phyloP scores from a whole-genome alignment of 1,140 invertebrate genomes.

The Ceratosolen fusciceps region DNA sequence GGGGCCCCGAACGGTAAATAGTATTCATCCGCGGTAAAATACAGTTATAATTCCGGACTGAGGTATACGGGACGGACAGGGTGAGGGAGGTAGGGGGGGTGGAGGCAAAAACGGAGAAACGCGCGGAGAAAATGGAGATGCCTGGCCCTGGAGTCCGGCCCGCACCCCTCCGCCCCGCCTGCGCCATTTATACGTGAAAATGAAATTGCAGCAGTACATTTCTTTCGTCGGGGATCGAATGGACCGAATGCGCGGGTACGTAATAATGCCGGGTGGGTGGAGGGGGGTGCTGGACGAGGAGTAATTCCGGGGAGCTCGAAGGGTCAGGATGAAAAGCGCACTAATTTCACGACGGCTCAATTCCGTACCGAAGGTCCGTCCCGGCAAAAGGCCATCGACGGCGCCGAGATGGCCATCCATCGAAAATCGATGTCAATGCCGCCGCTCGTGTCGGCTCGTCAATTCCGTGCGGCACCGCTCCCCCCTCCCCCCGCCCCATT shows the following conservation, averaged over 20 bases:
- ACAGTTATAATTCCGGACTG: neutral
- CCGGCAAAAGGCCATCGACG: no score
- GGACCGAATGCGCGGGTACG: neutral
- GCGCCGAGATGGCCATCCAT: no score
- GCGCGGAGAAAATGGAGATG: neutral
- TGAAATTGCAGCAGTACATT: constrained; percentile 22
- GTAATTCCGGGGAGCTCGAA: neutral
- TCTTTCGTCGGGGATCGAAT: constrained; percentile 24
- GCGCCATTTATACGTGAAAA: neutral
- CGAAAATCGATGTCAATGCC: constrained; percentile 7
- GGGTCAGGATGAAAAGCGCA: constrained; percentile 33
- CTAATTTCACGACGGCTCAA: constrained; percentile 45
- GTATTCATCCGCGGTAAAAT: neutral
- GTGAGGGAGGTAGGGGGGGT: neutral
- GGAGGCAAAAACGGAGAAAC: neutral
- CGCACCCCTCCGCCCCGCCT: neutral
- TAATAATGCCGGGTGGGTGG: no score
- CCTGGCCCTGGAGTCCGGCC: no score
- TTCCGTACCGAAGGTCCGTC: neutral
- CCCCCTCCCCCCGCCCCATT: neutral
- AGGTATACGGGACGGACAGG: no score
- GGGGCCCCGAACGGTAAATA: neutral
- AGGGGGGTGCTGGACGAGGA: neutral
- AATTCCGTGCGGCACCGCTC: no score
- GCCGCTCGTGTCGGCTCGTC: constrained; percentile 1